Conservation (phyloP, 2,888 invertebrate genomes). For the Nomada fucata region DNA sequence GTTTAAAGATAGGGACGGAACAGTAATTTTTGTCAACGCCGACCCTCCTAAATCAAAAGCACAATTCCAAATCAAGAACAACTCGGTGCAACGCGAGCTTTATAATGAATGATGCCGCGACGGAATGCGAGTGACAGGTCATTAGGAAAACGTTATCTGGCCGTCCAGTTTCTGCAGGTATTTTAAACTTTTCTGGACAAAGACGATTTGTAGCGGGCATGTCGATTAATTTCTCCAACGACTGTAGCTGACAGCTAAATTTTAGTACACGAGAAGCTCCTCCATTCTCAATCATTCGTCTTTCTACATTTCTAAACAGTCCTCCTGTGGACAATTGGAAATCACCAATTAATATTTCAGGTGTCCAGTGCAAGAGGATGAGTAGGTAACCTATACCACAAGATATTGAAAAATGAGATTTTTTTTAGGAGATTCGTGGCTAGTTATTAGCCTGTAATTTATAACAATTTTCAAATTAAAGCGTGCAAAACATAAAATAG, state of each 20-base stretch:
- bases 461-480: too few species aligned
- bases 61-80: not conserved
- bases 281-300: not conserved
- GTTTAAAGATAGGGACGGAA: not conserved
- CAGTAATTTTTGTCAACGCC: not conserved
- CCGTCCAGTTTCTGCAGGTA: not conserved
- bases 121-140: slow-evolving; percentile 9
- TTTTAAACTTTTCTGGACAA: slow-evolving; percentile 23
- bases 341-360: too few species aligned
- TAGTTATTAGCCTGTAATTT: too few species aligned
- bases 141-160: slow-evolving; percentile 16
- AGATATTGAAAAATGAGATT: too few species aligned
- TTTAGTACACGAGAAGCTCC: not conserved
- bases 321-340: too few species aligned
- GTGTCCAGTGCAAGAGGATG: too few species aligned
- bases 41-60: not conserved
- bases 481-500: too few species aligned
- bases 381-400: too few species aligned
- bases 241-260: slow-evolving; percentile 16
- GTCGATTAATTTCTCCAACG: slow-evolving; percentile 23
- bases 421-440: too few species aligned
- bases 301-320: not conserved
- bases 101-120: not conserved
- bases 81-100: not conserved
- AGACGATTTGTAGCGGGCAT: slow-evolving; percentile 7